phyloP scores from a whole-genome alignment of 2,797 vertebrate genomes.

The Sebastes oblongus region DNA sequence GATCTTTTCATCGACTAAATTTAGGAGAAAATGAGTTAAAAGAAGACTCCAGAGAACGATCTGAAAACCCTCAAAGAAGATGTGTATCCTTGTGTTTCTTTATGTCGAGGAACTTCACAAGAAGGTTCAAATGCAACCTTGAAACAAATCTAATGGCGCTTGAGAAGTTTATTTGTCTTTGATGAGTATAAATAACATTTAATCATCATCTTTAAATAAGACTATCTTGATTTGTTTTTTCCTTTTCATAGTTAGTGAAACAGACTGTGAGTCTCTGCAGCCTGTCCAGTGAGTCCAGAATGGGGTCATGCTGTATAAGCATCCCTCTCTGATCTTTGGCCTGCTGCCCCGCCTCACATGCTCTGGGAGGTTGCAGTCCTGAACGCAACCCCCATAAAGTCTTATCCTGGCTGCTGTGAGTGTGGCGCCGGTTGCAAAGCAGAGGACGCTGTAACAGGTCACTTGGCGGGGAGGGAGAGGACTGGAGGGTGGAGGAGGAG shows the following conservation, averaged over 20 bases:
- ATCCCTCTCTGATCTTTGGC: slow-evolving; percentile 22
- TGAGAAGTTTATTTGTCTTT: neutral
- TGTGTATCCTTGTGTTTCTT: neutral
- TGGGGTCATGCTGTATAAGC: slow-evolving; percentile 14
- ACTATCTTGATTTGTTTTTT: neutral
- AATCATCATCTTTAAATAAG: neutral
- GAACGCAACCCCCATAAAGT: slow-evolving; percentile 22
- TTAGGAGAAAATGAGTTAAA: neutral
- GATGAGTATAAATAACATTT: neutral
- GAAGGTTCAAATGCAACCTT: neutral
- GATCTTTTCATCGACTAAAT: neutral
- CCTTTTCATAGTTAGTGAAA: neutral
- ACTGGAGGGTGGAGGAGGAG: slow-evolving; percentile 12
- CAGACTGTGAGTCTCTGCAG: neutral
- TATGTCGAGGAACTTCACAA: neutral
- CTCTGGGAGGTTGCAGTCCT: slow-evolving; percentile 15
- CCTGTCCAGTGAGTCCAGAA: neutral
- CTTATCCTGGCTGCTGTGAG: slow-evolving; percentile 23
- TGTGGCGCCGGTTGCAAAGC: slow-evolving; percentile 39
- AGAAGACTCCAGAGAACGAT: neutral
- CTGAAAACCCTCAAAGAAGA: neutral
- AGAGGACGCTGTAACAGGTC: slow-evolving; percentile 51
- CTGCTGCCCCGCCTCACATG: neutral
- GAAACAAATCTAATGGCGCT: neutral
- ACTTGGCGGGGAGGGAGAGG: slow-evolving; percentile 37